phyloP scores from a whole-genome alignment of 2,888 invertebrate species.

The Omphaloscelis lunosa region DNA sequence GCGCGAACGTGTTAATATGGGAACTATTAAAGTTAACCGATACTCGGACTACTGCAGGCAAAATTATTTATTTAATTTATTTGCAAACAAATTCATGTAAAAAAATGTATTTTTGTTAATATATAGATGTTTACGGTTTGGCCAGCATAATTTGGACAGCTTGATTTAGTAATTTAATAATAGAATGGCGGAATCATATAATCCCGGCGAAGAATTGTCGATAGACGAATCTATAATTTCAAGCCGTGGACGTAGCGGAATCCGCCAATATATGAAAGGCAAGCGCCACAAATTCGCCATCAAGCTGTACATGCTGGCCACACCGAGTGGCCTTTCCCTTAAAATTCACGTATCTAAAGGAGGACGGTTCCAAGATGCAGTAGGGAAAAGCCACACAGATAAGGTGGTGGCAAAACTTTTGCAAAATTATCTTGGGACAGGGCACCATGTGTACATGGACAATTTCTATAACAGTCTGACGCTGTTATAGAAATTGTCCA shows the following conservation, averaged over 20 bases:
- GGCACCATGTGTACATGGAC: slow-evolving; percentile 3
- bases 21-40: neutral
- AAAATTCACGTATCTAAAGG: neutral
- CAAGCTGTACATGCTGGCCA: slow-evolving; percentile 13
- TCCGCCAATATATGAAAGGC: neutral
- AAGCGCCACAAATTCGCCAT: neutral
- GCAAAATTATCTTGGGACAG: neutral
- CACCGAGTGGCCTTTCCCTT: slow-evolving; percentile 12
- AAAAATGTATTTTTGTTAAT: neutral
- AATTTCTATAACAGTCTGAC: neutral
- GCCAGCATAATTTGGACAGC: neutral
- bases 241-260: neutral
- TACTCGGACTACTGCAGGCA: neutral
- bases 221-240: neutral
- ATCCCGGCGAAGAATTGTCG: neutral
- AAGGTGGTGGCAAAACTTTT: slow-evolving; percentile 5
- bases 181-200: slow-evolving; percentile 1
- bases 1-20: too few relatives aligned
- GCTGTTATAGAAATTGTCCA: too few relatives aligned
- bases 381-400: neutral
- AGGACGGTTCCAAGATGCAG: neutral
- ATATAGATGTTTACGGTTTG: slow-evolving; percentile 4
- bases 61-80: slow-evolving; percentile 1
- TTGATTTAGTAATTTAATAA: neutral
- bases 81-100: neutral